phyloP scores from a whole-genome alignment of 2,888 invertebrate genomes.

The Meiosimyza platycephala region DNA sequence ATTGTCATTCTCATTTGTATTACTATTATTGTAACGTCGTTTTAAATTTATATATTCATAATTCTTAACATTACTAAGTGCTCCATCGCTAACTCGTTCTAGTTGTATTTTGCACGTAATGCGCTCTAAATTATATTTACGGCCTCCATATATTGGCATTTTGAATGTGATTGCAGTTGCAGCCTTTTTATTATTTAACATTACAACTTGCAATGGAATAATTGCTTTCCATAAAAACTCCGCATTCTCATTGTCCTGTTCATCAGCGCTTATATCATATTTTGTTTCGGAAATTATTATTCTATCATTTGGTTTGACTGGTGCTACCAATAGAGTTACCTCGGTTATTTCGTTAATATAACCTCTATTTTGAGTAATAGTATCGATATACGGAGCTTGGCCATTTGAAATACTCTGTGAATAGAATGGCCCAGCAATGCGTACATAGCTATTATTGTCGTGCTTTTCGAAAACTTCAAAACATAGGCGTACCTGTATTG shows the following conservation, averaged over 20 bases:
- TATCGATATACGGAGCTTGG: not conserved
- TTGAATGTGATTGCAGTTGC: not conserved
- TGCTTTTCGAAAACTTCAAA: slow-evolving; percentile 17
- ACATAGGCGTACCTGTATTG: not conserved
- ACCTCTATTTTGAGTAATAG: not conserved
- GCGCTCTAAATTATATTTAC: not conserved
- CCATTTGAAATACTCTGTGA: slow-evolving; percentile 10
- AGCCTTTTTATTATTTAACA: not conserved
- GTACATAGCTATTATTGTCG: not conserved
- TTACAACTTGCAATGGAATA: not conserved
- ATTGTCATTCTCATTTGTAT: no score
- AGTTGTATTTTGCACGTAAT: slow-evolving; percentile 15
- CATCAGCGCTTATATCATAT: not conserved
- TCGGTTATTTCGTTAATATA: slow-evolving; percentile 4
- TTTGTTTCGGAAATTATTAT: not conserved
- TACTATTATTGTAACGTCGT: not conserved
- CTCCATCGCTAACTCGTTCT: slow-evolving; percentile 18
- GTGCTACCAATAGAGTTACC: slow-evolving; percentile 3
- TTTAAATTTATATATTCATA: slow-evolving; percentile 6
- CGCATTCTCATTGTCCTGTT: no score
- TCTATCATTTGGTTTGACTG: slow-evolving; percentile 10
- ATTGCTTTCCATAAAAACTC: not conserved
- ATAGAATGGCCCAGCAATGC: slow-evolving; percentile 12
- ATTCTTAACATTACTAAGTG: slow-evolving; percentile 5
- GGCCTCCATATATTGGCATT: slow-evolving; percentile 10